Evolutionary conservation across 1,140 invertebrate species (phyloP).

Genomic region (Temnothorax longispinosus): DNA sequence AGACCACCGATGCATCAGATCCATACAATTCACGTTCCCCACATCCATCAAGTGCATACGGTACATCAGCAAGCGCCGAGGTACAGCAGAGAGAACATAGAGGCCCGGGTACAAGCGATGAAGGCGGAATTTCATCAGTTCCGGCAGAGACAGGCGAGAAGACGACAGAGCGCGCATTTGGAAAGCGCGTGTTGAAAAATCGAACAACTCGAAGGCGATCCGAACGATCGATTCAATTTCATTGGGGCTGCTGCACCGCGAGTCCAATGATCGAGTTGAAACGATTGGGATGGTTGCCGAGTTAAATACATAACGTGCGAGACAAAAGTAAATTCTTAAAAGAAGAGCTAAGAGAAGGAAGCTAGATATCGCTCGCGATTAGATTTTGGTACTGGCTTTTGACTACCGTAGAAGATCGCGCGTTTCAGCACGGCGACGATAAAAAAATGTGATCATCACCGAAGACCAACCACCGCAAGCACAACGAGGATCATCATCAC

Average conservation of each 20-base stretch:
- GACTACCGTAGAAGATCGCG: constrained; percentile 28
- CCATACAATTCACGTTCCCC: constrained; percentile 78
- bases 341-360: background rate
- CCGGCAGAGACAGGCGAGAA: constrained; percentile 93
- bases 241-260: background rate
- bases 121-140: constrained; percentile 98
- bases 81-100: constrained; percentile 90
- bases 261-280: constrained; percentile 9
- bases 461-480: constrained; percentile 68
- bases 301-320: background rate
- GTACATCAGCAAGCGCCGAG: constrained; percentile 83
- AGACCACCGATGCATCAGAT: constrained; percentile 83
- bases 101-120: constrained; percentile 96
- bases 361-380: constrained; percentile 11
- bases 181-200: constrained; percentile 90
- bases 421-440: constrained; percentile 27
- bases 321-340: background rate
- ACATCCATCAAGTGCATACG: constrained; percentile 81
- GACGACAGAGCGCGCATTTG: constrained; percentile 89
- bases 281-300: constrained; percentile 7
- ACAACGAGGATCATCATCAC: constrained; percentile 71
- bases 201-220: background rate
- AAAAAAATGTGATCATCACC: constrained; percentile 49
- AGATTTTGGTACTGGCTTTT: constrained; percentile 47
- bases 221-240: background rate